phyloP scores from a whole-genome alignment of 2,888 invertebrate genomes.

The Morpho helenor region DNA sequence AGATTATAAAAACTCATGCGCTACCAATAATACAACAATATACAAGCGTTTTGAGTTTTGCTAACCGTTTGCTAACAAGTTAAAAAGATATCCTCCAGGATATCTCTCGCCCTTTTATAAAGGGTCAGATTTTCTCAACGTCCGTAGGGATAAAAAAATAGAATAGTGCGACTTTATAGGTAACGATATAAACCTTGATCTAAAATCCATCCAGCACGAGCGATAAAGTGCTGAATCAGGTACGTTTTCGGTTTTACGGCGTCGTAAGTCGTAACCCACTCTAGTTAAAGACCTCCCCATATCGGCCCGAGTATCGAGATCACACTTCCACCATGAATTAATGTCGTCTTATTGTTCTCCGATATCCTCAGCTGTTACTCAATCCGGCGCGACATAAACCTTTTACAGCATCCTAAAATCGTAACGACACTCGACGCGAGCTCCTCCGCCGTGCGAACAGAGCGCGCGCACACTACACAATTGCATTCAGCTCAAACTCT shows the following conservation, averaged over 20 bases:
- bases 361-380: neutral
- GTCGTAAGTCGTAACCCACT: conserved; percentile 15
- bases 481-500: neutral
- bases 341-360: conserved; percentile 1
- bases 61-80: no score
- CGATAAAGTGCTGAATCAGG: conserved; percentile 13
- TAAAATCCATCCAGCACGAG: neutral
- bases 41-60: no score
- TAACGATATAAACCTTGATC: conserved; percentile 1
- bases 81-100: no score
- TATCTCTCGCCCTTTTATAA: no score
- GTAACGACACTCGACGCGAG: neutral
- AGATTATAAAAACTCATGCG: no score
- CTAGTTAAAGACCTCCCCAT: neutral
- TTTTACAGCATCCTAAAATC: neutral
- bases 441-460: neutral
- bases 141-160: no score
- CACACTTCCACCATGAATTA: neutral
- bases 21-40: no score
- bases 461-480: neutral
- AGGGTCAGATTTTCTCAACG: no score
- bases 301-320: neutral
- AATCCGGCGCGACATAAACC: neutral
- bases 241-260: conserved; percentile 10
- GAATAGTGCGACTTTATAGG: neutral